Evolutionary conservation across 2,888 invertebrate genomes (phyloP), one percentile per base, ranked within the genome.

Genomic region (Tetheella fluctuosa): DNA sequence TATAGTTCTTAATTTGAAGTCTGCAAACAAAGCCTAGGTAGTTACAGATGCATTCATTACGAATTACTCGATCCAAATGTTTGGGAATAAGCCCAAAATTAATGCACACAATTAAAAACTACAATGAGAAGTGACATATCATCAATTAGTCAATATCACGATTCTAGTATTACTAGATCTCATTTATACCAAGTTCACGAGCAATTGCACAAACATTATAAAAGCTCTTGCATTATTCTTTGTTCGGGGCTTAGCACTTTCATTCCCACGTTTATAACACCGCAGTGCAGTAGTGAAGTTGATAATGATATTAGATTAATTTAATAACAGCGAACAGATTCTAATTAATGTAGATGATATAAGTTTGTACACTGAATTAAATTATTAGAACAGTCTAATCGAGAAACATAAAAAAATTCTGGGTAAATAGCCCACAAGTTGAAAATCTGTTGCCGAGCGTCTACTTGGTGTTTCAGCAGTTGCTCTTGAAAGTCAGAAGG

Each of bases 181-280:
- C 0, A 34, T 37, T 13, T 48, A 48, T 20, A 17, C 20, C 20
- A 48, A 20, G 20, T 48, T 48, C 48, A 48, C 48, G 48, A 48
- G 48, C 20, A 48, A 20, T 48, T 48, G 17, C 48, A 48, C 48
- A 48, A 48, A 6, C 4, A 2, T 2, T 15, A 1, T 42, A 17
- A 17, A 42, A 48, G 42, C 48, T 10, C 17, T 48, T 20, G 48
- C 48, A n/a, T 48, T 48, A 48, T 48, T n/a, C 48, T 48, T 48
- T 48, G 20, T 48, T 48, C n/a, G 48, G 10, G 3, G 8, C 7
- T 48, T 48, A 2, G 48, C 48, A 20, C 48, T 48, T 48, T 48
- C 48, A 20, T 48, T 48, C 48, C 20, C 48, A 48, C 48, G 48
- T 48, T 48, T 48, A 48, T 20, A 48, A 48, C 48, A n/a, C 42